Evolutionary conservation across 2,888 invertebrate genomes (phyloP).

Genomic region (Mesoligia furuncula): DNA sequence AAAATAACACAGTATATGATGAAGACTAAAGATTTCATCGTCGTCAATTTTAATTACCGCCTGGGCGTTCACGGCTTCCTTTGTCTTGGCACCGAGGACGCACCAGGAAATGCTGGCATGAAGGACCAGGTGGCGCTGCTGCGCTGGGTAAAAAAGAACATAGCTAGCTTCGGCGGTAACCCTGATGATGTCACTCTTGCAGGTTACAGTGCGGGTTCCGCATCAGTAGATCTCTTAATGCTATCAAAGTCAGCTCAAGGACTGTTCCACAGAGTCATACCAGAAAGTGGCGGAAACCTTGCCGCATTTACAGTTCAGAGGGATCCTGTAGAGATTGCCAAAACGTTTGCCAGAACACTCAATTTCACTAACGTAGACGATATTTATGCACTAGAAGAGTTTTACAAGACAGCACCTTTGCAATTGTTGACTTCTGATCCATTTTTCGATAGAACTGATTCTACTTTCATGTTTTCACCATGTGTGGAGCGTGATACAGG

Average conservation of each 20-base stretch:
- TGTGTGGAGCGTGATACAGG: constrained; percentile 67
- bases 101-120: constrained; percentile 74
- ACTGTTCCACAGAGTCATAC: constrained; percentile 29
- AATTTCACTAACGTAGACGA: constrained; percentile 55
- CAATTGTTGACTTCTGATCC: constrained; percentile 12
- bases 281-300: constrained; percentile 39
- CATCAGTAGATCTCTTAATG: constrained; percentile 22
- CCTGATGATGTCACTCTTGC: constrained; percentile 72
- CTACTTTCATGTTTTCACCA: constrained; percentile 59
- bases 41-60: constrained; percentile 71
- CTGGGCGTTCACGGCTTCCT: constrained; percentile 72
- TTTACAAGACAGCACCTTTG: constrained; percentile 16
- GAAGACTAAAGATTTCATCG: constrained; percentile 39
- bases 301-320: constrained; percentile 38
- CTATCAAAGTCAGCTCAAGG: constrained; percentile 33
- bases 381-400: constrained; percentile 73
- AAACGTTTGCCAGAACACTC: constrained; percentile 16
- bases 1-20: constrained; percentile 5
- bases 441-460: constrained; percentile 44
- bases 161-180: constrained; percentile 76
- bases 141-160: constrained; percentile 76
- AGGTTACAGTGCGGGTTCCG: constrained; percentile 30
- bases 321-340: constrained; percentile 29
- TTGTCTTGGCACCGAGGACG: constrained; percentile 71
- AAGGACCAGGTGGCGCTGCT: constrained; percentile 71